These are phyloP conservation scores for Brachirus orientalis DNA, from an alignment of 2,113 vertebrate genomes.

Conservation along the genomic window DNA sequence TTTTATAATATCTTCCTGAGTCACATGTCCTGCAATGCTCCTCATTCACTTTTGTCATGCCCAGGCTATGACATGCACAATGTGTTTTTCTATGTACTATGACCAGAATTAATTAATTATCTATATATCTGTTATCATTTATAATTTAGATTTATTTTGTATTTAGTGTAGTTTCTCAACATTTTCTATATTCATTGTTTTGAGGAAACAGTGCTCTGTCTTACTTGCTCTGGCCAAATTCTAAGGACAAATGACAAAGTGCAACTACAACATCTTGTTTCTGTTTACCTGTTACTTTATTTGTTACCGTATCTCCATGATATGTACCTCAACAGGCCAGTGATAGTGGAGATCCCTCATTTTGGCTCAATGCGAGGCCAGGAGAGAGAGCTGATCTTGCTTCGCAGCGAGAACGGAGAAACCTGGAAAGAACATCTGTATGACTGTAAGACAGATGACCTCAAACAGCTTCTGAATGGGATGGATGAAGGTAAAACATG, in stretches of 20 bases:
- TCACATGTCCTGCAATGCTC: not conserved
- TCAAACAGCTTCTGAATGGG: constrained; percentile 92
- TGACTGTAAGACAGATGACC: constrained; percentile 90
- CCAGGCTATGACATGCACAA: too few species aligned
- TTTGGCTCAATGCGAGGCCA: constrained; percentile 97
- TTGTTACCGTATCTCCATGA: constrained; percentile 25
- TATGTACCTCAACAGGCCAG: constrained; percentile 86
- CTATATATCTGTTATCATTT: not conserved
- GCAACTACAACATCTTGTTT: not conserved
- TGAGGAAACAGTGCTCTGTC: not conserved
- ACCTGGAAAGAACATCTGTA: constrained; percentile 97
- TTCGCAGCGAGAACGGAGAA: constrained; percentile 97
- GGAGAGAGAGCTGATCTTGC: constrained; percentile 94
- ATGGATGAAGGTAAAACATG: constrained; percentile 94
- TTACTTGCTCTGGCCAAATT: not conserved
- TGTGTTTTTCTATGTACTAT: not conserved
- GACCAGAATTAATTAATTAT: not conserved
- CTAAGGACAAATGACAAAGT: not conserved
- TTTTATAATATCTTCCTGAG: not conserved
- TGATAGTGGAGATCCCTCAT: constrained; percentile 98
- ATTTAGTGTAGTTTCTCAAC: not conserved
- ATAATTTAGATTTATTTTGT: too few species aligned
- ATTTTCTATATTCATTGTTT: not conserved
- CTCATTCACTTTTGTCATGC: not conserved
- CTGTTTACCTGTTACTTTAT: not conserved